phyloP scores from a whole-genome alignment of 2,888 invertebrate genomes.

The Exephanes ischioxanthus region DNA sequence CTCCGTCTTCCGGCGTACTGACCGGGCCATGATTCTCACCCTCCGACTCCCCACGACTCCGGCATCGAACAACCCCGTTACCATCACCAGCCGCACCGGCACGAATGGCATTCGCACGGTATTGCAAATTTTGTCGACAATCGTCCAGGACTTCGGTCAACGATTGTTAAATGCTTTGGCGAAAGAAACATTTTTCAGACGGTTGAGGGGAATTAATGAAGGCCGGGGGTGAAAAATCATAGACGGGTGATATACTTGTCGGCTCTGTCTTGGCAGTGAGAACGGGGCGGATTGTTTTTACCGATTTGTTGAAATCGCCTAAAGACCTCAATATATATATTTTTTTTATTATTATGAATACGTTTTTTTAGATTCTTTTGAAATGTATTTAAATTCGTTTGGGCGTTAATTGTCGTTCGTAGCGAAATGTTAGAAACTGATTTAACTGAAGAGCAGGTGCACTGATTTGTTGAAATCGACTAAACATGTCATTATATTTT shows the following conservation, averaged over 20 bases:
- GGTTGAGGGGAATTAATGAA: no score
- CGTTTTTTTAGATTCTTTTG: background rate
- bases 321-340: background rate
- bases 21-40: constrained; percentile 62
- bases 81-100: constrained; percentile 56
- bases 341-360: background rate
- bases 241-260: background rate
- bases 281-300: no score
- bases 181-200: background rate
- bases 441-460: no score
- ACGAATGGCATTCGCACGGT: constrained; percentile 42
- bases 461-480: background rate
- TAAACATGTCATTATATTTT: background rate
- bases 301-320: no score
- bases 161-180: constrained; percentile 18
- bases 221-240: background rate
- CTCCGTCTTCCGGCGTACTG: constrained; percentile 59
- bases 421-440: no score
- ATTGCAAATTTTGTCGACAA: constrained; percentile 50
- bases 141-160: constrained; percentile 53
- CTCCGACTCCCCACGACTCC: constrained; percentile 34
- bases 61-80: constrained; percentile 44
- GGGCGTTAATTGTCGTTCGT: no score
- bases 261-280: no score
- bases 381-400: background rate